phyloP scores from a whole-genome alignment of 2,113 vertebrate species.

The Paradoxurus hermaphroditus region DNA sequence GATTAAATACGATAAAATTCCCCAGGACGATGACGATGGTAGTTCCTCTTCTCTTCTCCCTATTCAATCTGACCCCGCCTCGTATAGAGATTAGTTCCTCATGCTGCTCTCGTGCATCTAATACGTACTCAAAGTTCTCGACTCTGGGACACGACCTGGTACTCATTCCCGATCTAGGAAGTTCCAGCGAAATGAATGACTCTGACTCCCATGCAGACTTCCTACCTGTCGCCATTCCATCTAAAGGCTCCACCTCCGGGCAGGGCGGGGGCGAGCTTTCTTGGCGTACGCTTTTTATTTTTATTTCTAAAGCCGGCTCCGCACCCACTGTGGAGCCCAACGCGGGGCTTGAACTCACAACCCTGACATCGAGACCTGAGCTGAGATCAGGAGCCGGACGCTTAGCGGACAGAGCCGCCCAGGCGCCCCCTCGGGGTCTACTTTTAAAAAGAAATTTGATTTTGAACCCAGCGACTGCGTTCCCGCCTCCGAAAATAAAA shows the following conservation, averaged over 20 bases:
- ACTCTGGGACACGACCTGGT: neutral
- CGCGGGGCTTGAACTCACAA: no score
- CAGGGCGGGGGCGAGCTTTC: neutral
- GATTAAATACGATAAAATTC: neutral
- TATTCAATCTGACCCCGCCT: neutral
- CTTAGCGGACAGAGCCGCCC: no score
- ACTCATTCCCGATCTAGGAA: neutral
- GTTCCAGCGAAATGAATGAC: neutral
- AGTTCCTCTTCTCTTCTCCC: neutral
- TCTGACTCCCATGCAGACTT: neutral
- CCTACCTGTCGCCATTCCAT: neutral
- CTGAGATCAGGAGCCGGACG: no score
- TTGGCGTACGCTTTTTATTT: no score
- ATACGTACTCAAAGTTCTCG: neutral
- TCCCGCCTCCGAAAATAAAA: neutral
- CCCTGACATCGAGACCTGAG: no score
- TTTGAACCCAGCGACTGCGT: neutral
- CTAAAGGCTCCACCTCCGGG: neutral
- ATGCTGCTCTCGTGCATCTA: neutral
- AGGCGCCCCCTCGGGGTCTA: no score
- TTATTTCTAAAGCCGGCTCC: no score
- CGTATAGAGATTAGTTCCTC: neutral
- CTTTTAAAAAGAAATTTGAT: neutral
- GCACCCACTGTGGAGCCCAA: no score
- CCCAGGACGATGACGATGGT: no score